These are phyloP conservation scores for Potamilus streckersoni DNA, from an alignment of 1,140 invertebrate genomes.

Conservation along the genomic window DNA sequence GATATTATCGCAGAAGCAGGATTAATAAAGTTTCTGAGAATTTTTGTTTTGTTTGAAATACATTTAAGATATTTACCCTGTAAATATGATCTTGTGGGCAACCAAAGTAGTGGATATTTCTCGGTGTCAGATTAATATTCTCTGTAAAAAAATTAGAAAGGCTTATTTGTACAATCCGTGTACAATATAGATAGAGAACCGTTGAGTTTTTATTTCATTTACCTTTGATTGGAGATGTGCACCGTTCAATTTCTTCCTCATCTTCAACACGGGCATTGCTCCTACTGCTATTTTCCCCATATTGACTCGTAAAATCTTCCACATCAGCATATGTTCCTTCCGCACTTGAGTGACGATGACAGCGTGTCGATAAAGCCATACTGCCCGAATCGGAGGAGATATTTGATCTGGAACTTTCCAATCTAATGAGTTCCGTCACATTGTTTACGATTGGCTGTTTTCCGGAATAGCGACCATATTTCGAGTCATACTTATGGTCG, in stretches of 20 bases:
- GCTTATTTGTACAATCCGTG: too few relatives aligned
- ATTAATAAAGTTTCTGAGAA: too few relatives aligned
- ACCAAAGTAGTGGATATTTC: too few relatives aligned
- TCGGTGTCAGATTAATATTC: too few relatives aligned
- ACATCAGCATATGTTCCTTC: not conserved
- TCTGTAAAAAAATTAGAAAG: too few relatives aligned
- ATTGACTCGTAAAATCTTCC: not conserved
- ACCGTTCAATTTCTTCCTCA: constrained; percentile 1
- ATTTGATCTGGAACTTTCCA: not conserved
- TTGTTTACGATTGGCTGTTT: too few relatives aligned
- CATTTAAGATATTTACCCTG: too few relatives aligned
- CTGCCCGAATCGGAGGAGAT: not conserved
- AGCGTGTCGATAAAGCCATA: not conserved
- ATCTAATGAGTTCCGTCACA: not conserved
- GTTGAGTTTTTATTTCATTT: not conserved
- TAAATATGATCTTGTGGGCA: too few relatives aligned
- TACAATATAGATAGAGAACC: too few relatives aligned
- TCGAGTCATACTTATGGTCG: not conserved
- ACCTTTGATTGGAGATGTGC: constrained; percentile 16
- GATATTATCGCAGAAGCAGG: too few relatives aligned
- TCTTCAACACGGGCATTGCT: not conserved
- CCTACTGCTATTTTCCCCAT: not conserved
- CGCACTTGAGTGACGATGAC: not conserved
- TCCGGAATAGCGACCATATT: too few relatives aligned
- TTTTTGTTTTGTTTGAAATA: too few relatives aligned